Evolutionary conservation across 2,113 vertebrate species (phyloP), one percentile per base, ranked within the genome.

Genomic region (Trogon melanurus): DNA sequence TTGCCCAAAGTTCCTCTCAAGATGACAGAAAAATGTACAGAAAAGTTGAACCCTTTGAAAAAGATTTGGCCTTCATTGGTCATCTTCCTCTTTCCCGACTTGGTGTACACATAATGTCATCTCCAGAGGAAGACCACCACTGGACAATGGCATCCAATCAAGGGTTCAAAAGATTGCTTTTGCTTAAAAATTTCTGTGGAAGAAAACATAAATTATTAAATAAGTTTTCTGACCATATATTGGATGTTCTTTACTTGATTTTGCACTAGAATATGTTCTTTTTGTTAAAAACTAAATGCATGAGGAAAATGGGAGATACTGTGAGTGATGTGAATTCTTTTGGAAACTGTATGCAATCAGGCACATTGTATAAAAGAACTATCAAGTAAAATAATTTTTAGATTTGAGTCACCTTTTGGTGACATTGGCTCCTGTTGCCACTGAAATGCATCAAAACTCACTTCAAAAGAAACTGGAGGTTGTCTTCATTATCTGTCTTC

Each of bases 211-310:
- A 80, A 78, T 70, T 53, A 36, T 48, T 86, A 16, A 57, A 70
- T 25, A 91, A 27, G 19, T 89, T 76, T 86, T 73, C n/a, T 70
- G 50, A 21, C n/a, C 72, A 3, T 48, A 10, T 79, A 41, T 57
- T 75, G 29, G 13, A 82, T 85, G 32, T 20, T 90, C 23, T 50
- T 85, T 48, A 74, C 54, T 76, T 34, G 23, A 84, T 88, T 91
- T 86, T 72, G 16, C 3, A 22, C 57, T 75, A 56, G 61, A 83
- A 48, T 57, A 36, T 23, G 21, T 41, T 83, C 16, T 38, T 79
- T 54, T 61, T 67, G 13, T 87, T 88, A 57, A 89, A 94, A 95
- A 91, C n/a, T 75, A 69, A 89, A 91, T 89, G 64, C 7, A 3
- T 66, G 29, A 48, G 45, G 9, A 21, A 56, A 65, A 70, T 34